phyloP scores from a whole-genome alignment of 2,797 vertebrate genomes.

The Arctocebus calabarensis region DNA sequence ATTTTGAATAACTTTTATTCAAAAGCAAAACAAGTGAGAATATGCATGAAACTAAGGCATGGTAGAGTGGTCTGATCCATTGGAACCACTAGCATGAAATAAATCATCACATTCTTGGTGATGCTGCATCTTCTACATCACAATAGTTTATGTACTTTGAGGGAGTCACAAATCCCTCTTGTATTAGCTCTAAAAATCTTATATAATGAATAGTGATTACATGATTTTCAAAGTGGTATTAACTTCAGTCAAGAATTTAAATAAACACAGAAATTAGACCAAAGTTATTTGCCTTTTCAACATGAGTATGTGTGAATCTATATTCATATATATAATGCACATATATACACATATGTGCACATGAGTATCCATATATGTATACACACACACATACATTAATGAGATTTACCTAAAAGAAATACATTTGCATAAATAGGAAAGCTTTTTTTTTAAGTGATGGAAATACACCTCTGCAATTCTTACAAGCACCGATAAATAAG shows the following conservation, averaged over 20 bases:
- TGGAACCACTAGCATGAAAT: background rate
- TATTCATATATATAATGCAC: background rate
- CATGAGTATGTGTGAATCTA: background rate
- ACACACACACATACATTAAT: background rate
- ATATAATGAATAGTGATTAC: background rate
- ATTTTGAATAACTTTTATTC: constrained; percentile 61
- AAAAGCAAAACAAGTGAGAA: constrained; percentile 50
- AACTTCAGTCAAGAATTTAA: constrained; percentile 30
- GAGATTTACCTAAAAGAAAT: constrained; percentile 18
- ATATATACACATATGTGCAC: background rate
- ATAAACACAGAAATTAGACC: background rate
- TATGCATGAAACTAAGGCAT: background rate
- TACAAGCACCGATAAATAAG: background rate
- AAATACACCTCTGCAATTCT: constrained; percentile 36
- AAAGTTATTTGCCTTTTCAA: constrained; percentile 43
- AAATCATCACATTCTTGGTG: background rate
- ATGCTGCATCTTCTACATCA: background rate
- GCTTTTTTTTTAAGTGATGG: background rate
- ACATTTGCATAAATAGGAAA: constrained; percentile 27
- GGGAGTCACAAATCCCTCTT: constrained; percentile 6
- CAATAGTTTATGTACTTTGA: background rate
- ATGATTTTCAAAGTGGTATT: constrained; percentile 24
- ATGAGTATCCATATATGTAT: background rate
- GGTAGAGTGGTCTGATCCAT: background rate
- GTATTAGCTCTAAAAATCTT: constrained; percentile 29